phyloP scores from a whole-genome alignment of 1,140 invertebrate species.

The Brachionus sp. region DNA sequence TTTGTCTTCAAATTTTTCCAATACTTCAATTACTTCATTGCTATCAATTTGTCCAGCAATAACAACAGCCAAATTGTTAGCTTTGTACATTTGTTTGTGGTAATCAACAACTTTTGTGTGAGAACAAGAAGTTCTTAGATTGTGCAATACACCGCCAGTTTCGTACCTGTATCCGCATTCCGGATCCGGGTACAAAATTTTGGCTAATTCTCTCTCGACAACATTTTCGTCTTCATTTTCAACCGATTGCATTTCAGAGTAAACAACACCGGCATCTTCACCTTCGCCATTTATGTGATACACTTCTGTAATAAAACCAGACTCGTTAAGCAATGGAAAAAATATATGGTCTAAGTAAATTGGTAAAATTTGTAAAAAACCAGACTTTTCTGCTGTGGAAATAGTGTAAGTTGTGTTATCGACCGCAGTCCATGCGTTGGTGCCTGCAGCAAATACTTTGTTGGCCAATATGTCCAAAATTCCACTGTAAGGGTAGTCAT shows the following conservation, averaged over 20 bases:
- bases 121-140: conserved; percentile 64
- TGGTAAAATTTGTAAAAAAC: conserved; percentile 79
- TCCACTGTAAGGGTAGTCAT: conserved; percentile 81
- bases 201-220: conserved; percentile 64
- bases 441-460: conserved; percentile 79
- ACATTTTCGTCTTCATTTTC: conserved; percentile 75
- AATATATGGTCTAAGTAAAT: conserved; percentile 86
- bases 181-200: conserved; percentile 70
- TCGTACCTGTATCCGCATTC: conserved; percentile 77
- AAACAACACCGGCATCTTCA: conserved; percentile 83
- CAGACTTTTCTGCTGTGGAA: conserved; percentile 77
- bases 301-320: conserved; percentile 80
- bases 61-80: conserved; percentile 81
- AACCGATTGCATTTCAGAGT: conserved; percentile 83
- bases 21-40: conserved; percentile 70
- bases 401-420: conserved; percentile 87
- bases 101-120: conserved; percentile 68
- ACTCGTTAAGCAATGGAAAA: conserved; percentile 74
- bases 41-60: conserved; percentile 76
- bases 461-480: conserved; percentile 81
- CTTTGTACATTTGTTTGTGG: conserved; percentile 79
- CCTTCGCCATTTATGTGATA: conserved; percentile 79
- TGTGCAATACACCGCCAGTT: conserved; percentile 77
- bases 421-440: conserved; percentile 74
- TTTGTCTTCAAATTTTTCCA: conserved; percentile 73